Percentiles rank a stretch among this genome's conserved stretches.
Conservation (phyloP, 2,797 vertebrate genomes). For the Loriculus beryllinus region DNA sequence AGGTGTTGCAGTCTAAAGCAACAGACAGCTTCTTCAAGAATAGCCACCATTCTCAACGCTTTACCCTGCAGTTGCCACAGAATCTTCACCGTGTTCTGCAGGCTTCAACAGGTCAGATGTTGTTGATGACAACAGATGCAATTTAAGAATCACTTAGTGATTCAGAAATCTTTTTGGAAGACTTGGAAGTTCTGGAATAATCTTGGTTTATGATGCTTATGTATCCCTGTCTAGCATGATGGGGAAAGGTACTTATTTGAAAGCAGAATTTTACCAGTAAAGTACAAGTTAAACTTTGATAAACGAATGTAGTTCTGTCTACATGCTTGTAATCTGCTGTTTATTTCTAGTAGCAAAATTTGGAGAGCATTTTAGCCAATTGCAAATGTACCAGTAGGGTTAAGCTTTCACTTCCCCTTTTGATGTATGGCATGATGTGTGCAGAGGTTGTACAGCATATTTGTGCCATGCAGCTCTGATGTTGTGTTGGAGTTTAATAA, state of each 20-base stretch:
- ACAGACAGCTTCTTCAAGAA: conserved; percentile 88
- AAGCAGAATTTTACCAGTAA: background rate
- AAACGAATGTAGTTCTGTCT: background rate
- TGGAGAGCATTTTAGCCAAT: background rate
- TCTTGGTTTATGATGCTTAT: background rate
- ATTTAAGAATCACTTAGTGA: background rate
- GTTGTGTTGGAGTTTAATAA: background rate
- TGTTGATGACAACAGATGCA: background rate
- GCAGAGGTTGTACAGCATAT: background rate
- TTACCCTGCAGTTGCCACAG: conserved; percentile 85
- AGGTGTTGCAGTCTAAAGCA: conserved; percentile 92
- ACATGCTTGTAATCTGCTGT: background rate
- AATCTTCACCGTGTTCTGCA: conserved; percentile 76
- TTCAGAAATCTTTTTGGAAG: background rate
- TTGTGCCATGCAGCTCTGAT: background rate
- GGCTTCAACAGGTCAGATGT: conserved; percentile 79
- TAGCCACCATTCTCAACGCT: conserved; percentile 73
- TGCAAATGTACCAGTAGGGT: background rate
- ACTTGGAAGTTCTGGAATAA: background rate
- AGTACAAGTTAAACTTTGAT: background rate
- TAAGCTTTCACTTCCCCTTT: background rate
- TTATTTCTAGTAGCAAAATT: background rate
- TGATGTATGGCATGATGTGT: background rate
- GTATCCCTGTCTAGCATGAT: background rate
- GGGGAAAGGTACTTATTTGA: background rate